Percentiles rank a stretch among this genome's conserved stretches.
phyloP scores from a whole-genome alignment of 1,140 invertebrate species.

The Apis laboriosa region DNA sequence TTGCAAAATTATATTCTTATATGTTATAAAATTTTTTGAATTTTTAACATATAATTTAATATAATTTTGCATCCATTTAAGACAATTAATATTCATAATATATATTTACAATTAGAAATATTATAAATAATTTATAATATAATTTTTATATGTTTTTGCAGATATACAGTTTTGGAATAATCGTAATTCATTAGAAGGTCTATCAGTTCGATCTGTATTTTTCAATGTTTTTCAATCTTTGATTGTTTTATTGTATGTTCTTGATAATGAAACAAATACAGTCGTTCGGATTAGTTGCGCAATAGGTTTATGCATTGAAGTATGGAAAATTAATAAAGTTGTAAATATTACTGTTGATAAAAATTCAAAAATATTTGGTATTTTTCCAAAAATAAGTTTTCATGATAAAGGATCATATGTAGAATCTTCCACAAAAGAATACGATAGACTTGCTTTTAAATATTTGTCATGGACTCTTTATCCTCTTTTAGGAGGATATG shows the following conservation, averaged over 20 bases:
- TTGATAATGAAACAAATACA: constrained; percentile 99
- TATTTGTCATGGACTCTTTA: constrained; percentile 98
- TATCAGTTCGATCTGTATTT: constrained; percentile 99
- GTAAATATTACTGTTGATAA: constrained; percentile 91
- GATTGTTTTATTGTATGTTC: constrained; percentile 96
- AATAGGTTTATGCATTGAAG: constrained; percentile 97
- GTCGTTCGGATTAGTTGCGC: constrained; percentile 95
- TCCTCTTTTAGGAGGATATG: constrained; percentile 95
- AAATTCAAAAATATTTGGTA: constrained; percentile 87
- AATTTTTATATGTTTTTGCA: constrained; percentile 74
- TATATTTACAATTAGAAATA: too few species aligned
- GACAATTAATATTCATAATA: too few species aligned
- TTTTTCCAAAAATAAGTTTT: constrained; percentile 91
- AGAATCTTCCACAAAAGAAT: constrained; percentile 96
- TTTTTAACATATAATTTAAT: too few species aligned
- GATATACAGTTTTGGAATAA: constrained; percentile 99
- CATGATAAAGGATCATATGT: constrained; percentile 98
- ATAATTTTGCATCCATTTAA: too few species aligned
- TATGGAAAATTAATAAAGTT: constrained; percentile 99
- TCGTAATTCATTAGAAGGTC: constrained; percentile 96
- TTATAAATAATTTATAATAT: not conserved
- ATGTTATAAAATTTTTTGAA: too few species aligned
- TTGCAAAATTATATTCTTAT: too few species aligned
- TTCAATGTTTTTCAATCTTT: constrained; percentile 99
- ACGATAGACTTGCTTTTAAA: constrained; percentile 97